Base-by-base conservation (phyloP, 2,797 vertebrate genomes). In the Sebastolobus altivelis region DNA sequence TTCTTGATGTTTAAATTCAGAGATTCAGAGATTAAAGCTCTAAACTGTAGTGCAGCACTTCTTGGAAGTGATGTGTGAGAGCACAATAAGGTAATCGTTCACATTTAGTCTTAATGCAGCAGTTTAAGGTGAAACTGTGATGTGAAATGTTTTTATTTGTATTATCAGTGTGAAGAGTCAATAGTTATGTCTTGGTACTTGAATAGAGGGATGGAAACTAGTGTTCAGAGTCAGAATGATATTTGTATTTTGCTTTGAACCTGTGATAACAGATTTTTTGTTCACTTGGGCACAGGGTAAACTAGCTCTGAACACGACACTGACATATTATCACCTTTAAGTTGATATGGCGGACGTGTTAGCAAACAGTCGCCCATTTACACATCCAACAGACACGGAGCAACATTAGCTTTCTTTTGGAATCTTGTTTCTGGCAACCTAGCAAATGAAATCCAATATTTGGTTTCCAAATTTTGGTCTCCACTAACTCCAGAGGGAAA, bases 11-110 rank as follows among this genome's bases (percentile, higher is more conserved):
- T 72, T 3, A 27, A 31, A 65, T 46, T 52, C 3, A 71, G 46
- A 73, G 22, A 60, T 49, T 33, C 20, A 49, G 43, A 71, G 20
- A 72, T 65, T 27, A 61, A 86, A 60, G 60, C 27, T 43, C 18
- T 6, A 6, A 38, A 68, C n/a, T 54, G 22, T 2, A 11, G n/a
- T 31, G 22, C 4, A 18, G n/a, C 52, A n/a, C 20, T 56, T 63
- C 10, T 8, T 22, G 16, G 22, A 35, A 59, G 20, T 54, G 46
- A 18, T 55, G 27, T 59, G 27, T 18, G 38, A 40, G 58, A 18
- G 18, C n/a, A 38, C 2, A 31, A 16, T 2, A 43, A 49, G n/a
- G 14, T 62, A 27, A 59, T 22, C 12, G 14, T 18, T 35, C 49
- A 37, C 38, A 62, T 52, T 61, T 16, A 66, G 25, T 61, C 22